Conservation (phyloP, 2,113 vertebrate species). For the Bubalus kerabau region DNA sequence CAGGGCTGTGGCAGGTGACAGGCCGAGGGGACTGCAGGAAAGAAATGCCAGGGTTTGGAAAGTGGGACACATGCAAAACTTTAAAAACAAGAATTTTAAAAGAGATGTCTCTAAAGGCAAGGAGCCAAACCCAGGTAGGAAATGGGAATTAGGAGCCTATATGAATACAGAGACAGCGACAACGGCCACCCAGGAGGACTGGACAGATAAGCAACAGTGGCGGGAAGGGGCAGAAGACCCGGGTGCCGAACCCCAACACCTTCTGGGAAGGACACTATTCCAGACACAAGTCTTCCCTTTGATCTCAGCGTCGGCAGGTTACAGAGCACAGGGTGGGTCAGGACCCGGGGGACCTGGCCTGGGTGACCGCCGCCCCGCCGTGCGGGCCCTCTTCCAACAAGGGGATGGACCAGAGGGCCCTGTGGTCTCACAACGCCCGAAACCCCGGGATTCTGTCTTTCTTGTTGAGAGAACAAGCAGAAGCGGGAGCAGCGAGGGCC, state of each 20-base stretch:
- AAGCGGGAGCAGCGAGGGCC: rapidly evolving
- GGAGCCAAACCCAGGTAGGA: not conserved
- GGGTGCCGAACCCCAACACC: not conserved
- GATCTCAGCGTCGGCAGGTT: not conserved
- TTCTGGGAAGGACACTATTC: not conserved
- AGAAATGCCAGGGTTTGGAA: not conserved
- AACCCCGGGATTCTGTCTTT: not conserved
- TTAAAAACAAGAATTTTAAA: not conserved
- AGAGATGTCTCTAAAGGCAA: not conserved
- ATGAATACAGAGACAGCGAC: not conserved
- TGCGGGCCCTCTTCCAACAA: not conserved
- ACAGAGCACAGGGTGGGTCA: not conserved
- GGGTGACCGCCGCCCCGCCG: rapidly evolving
- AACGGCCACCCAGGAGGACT: not conserved
- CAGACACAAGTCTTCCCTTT: not conserved
- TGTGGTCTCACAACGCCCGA: not conserved
- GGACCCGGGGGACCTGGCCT: not conserved
- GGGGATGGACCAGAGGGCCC: not conserved
- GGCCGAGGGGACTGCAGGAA: not conserved
- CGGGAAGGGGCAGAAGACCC: not conserved
- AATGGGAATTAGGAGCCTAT: not conserved
- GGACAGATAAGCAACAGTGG: not conserved
- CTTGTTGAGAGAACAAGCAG: not conserved
- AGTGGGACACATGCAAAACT: not conserved
- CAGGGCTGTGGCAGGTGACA: not conserved